Evolutionary conservation across 2,113 vertebrate species (phyloP).

Genomic region (Chloroceryle aenea): DNA sequence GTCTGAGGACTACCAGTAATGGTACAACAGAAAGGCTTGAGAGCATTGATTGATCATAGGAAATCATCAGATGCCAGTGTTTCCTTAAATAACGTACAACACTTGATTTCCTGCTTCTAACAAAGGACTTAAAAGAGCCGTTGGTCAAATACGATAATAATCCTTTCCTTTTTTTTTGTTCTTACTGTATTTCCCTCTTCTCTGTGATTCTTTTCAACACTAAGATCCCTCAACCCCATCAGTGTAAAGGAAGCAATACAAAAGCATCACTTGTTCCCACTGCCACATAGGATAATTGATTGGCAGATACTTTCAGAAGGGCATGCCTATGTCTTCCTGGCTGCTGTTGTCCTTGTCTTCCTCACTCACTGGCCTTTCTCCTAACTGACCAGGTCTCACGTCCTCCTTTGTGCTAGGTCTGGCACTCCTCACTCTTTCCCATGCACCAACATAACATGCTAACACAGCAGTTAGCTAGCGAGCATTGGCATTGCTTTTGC

Average conservation of each 20-base stretch:
- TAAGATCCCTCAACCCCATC: accelerated
- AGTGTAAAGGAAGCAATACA: accelerated
- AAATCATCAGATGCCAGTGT: background rate
- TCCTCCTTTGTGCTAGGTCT: background rate
- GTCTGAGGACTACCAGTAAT: background rate
- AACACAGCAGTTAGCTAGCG: background rate
- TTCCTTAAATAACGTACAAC: background rate
- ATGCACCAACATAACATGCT: background rate
- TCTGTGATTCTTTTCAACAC: background rate
- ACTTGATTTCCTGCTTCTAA: background rate
- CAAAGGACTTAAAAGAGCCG: background rate
- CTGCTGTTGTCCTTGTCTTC: background rate
- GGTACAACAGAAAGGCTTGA: background rate
- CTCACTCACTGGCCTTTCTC: background rate
- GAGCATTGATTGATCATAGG: background rate
- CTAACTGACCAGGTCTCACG: background rate
- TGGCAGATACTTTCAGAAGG: background rate
- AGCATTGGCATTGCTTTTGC: background rate
- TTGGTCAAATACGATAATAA: background rate
- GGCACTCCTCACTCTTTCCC: background rate
- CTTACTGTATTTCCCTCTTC: background rate
- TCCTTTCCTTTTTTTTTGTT: background rate
- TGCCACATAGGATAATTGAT: background rate
- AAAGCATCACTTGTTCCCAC: background rate
- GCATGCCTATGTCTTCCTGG: background rate